Percentiles rank a stretch among this genome's conserved stretches.
phyloP scores from a whole-genome alignment of 2,113 vertebrate species.

The Muscicapa adusta region DNA sequence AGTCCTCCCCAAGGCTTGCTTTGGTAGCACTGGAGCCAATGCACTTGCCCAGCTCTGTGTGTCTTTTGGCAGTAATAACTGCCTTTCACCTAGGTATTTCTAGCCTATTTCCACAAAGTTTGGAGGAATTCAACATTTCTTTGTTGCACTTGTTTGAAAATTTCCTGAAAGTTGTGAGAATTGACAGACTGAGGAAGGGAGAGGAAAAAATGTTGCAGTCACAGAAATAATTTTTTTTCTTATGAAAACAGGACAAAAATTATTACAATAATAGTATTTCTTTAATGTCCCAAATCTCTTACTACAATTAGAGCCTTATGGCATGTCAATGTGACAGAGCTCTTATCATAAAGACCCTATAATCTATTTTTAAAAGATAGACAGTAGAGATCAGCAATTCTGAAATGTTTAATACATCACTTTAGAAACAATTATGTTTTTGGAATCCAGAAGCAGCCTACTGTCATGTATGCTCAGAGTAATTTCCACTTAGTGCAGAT shows the following conservation, averaged over 20 bases:
- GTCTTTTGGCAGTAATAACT: neutral
- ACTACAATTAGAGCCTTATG: neutral
- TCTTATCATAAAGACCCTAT: neutral
- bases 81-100: neutral
- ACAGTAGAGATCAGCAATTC: neutral
- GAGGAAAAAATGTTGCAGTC: neutral
- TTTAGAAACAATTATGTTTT: neutral
- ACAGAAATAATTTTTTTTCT: neutral
- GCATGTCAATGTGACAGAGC: neutral
- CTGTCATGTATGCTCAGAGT: neutral
- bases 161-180: neutral
- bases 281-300: neutral
- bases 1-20: neutral
- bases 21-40: neutral
- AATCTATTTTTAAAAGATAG: neutral
- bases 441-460: neutral
- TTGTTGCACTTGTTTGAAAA: neutral
- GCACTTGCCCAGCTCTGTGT: neutral
- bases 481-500: conserved; percentile 1
- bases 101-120: neutral
- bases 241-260: neutral
- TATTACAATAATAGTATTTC: neutral
- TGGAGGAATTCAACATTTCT: neutral
- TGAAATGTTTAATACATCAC: neutral
- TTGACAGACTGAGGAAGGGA: neutral